Evolutionary conservation across 2,888 invertebrate genomes (phyloP).

Genomic region (Automeris io): DNA sequence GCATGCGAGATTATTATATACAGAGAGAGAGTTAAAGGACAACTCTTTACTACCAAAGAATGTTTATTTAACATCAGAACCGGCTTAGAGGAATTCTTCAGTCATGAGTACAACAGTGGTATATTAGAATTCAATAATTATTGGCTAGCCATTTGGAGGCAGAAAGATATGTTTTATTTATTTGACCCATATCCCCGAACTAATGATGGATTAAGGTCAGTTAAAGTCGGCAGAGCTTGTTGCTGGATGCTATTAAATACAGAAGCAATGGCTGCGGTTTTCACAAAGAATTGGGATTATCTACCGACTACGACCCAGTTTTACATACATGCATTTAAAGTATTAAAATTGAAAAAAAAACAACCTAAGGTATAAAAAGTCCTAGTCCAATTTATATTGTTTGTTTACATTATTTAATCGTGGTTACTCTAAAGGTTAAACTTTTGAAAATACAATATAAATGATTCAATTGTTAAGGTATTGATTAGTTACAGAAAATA

Average conservation of each 20-base stretch:
- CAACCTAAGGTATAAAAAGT: constrained; percentile 46
- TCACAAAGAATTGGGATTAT: constrained; percentile 73
- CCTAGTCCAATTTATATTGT: too few species aligned
- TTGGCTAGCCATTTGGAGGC: constrained; percentile 79
- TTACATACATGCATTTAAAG: constrained; percentile 78
- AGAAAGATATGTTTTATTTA: constrained; percentile 78
- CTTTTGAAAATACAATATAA: too few species aligned
- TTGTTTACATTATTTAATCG: too few species aligned
- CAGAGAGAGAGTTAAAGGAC: constrained; percentile 67
- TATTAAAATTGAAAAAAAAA: constrained; percentile 69
- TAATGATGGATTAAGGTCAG: constrained; percentile 68
- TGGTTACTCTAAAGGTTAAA: too few species aligned
- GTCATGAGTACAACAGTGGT: constrained; percentile 63
- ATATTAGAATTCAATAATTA: constrained; percentile 78
- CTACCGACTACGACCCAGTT: constrained; percentile 65
- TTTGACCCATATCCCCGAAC: constrained; percentile 82
- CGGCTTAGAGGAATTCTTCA: constrained; percentile 72
- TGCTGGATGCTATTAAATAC: constrained; percentile 79
- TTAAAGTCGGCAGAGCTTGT: constrained; percentile 77
- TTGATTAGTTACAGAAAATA: too few species aligned
- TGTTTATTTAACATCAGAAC: constrained; percentile 66
- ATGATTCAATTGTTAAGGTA: too few species aligned
- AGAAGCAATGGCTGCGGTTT: constrained; percentile 71
- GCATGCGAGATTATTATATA: constrained; percentile 77
- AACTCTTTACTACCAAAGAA: constrained; percentile 68